These are phyloP conservation scores for Ceratotherium simum DNA, from an alignment of 2,113 vertebrate species.

Conservation along the genomic window DNA sequence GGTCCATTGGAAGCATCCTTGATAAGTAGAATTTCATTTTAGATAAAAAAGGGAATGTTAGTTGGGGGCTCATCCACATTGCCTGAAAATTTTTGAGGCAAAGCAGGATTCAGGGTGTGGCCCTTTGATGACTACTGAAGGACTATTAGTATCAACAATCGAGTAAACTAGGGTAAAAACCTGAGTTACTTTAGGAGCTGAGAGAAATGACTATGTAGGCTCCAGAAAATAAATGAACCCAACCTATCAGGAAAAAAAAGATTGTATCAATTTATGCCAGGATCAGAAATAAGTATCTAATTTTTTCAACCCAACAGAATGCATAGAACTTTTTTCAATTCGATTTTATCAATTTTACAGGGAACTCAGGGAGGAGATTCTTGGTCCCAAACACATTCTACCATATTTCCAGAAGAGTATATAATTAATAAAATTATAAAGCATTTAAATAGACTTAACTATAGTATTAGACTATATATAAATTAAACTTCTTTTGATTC, in stretches of 20 bases:
- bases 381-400: background rate
- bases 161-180: background rate
- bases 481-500: background rate
- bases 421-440: background rate
- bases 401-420: background rate
- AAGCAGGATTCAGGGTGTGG: background rate
- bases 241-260: background rate
- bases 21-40: background rate
- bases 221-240: background rate
- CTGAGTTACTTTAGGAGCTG: background rate
- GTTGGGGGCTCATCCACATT: background rate
- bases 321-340: background rate
- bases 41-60: background rate
- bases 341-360: background rate
- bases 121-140: background rate
- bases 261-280: background rate
- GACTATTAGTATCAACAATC: background rate
- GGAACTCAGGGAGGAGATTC: background rate
- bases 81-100: background rate
- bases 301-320: background rate
- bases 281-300: background rate
- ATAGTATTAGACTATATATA: background rate
- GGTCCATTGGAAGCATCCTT: background rate
- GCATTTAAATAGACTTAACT: background rate
- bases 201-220: background rate